Conservation (phyloP, 2,797 vertebrate genomes). For the Hafferia zeledoni region DNA sequence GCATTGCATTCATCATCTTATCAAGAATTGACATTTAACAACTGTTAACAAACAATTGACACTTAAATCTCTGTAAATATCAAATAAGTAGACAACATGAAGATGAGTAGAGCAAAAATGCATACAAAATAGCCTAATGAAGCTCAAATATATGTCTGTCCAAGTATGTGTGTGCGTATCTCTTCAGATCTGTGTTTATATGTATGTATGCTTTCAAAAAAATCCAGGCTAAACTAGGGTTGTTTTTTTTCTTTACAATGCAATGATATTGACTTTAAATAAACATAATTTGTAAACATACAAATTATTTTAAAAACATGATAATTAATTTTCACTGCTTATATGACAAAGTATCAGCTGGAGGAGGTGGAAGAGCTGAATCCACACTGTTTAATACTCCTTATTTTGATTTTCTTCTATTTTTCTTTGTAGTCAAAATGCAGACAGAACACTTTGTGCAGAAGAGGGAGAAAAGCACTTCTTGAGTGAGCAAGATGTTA, state of each 20-base stretch:
- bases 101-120: not conserved
- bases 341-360: not conserved
- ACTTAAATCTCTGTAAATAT: conserved; percentile 12
- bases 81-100: not conserved
- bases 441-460: not conserved
- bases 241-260: not conserved
- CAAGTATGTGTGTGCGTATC: accelerated
- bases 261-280: not conserved
- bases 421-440: not conserved
- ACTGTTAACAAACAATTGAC: not conserved
- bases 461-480: not conserved
- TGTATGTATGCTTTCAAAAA: not conserved
- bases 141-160: not conserved
- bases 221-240: accelerated
- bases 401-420: not conserved
- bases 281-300: not conserved
- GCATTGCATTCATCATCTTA: not conserved
- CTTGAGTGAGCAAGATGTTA: not conserved
- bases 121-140: not conserved
- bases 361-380: not conserved
- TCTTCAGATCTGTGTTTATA: not conserved
- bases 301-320: not conserved
- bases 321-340: not conserved
- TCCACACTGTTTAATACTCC: not conserved
- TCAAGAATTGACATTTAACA: not conserved